Base-by-base conservation (phyloP, 2,888 invertebrate species). In the Heliconius cydno region DNA sequence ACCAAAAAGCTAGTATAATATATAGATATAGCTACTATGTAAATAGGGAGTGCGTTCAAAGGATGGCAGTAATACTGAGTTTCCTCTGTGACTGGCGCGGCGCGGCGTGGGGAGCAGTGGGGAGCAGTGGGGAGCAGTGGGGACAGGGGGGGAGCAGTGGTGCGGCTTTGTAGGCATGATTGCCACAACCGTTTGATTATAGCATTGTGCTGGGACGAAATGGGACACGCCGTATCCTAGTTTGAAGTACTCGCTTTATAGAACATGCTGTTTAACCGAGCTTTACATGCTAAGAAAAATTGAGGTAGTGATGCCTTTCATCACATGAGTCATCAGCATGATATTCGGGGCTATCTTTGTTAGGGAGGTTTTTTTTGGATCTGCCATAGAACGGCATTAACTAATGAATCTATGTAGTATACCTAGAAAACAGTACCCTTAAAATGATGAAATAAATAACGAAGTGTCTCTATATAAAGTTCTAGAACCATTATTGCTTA, bases 111-210 rank as follows among this genome's bases (percentile, higher is more conserved):
- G 60, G 34, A 38, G 63, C 3, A 15, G 63, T 25, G 65, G 38
- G 52, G 52, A 52, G 52, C 15, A 46, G 52, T 5, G 52, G 52
- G 52, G 38, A 38, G 38, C 12, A 7, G 7, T 1, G 38, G 38
- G 38, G 52, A 52, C 19, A 19, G 6, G 71, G 7, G 71, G 72
- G 63, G 63, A 25, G 65, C 10, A 6, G 65, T 41, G 65, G 25
- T 65, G 72, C 72, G 52, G 72, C 72, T 72, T 72, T 65, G 75
- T 75, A 65, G 63, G 75, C 75, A 63, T 75, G 75, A 75, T 75
- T 75, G 75, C 75, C 41, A 28, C 63, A 75, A 63, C 75, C 25
- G 74, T 73, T 73, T 73, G 72, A 73, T 73, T 73, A 73, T 73
- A 73, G 72, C 57, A 73, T 73, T 73, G 72, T 73, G 57, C 57